Evolutionary conservation across 2,113 vertebrate genomes (phyloP), one percentile per base, ranked within the genome.

Genomic region (Calidris pugnax): DNA sequence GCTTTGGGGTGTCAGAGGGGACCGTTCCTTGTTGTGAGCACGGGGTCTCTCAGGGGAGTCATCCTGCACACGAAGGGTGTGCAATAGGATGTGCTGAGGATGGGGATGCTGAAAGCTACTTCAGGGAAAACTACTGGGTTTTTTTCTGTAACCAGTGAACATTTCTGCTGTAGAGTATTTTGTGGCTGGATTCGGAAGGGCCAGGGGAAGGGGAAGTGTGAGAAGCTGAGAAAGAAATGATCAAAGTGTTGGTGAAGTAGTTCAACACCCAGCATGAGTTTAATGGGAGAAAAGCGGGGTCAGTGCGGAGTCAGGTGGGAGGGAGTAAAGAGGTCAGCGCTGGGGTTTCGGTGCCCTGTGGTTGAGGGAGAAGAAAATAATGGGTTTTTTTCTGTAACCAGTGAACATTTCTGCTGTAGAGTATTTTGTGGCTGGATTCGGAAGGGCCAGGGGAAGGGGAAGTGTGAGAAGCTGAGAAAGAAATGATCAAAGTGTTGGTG

Each of bases 1-100:
- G 53, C 32, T 72, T 15, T 11, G 51, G 56, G 13, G 10, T 64
- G 30, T 14, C 9, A 62, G 62, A 62, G 14, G 9, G 15, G n/a
- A n/a, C n/a, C n/a, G 1, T 50, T 56, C 32, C 47, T 6, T 37
- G 7, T 0, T 33, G 63, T 28, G 8, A 59, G 68, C 23, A 10
- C 32, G 45, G 30, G 90, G 8, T 33, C 47, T 48, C 37, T 18
- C 1, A 8, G 10, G 3, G 28, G 11, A 39, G 72, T n/a, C 30
- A 19, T 33, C 57, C 43, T 43, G 72, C 0, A 0, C 1, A 0
- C 7, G 67, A 13, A 35, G 66, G 16, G 9, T 13, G 57, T 16
- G 35, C 22, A 7, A 5, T 3, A 28, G 63, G 35, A 26, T 62
- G 72, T 24, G 41, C 53, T 43, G 81, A 33, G 59, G 21, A 12